Evolutionary conservation across 2,113 vertebrate genomes (phyloP).

Genomic region (Telmatochromis sp.): DNA sequence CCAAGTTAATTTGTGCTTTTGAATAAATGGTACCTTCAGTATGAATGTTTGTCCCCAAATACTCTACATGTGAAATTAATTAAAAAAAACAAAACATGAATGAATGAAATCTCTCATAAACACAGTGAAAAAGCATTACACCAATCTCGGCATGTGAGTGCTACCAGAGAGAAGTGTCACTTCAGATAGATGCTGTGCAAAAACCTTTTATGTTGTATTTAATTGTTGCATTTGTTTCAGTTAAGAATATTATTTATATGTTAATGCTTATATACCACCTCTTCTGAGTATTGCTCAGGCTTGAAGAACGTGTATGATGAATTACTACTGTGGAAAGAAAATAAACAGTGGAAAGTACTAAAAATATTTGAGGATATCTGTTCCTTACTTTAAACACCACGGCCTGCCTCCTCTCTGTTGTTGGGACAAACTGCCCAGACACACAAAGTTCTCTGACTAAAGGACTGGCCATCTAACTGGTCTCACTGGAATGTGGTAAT

Average conservation of each 20-base stretch:
- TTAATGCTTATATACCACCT: neutral
- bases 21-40: neutral
- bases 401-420: neutral
- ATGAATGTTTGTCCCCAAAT: neutral
- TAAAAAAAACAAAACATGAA: neutral
- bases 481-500: conserved; percentile 14
- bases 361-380: neutral
- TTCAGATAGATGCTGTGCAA: neutral
- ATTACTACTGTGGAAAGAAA: conserved; percentile 7
- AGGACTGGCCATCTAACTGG: conserved; percentile 9
- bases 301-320: neutral
- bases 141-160: neutral
- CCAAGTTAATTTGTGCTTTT: neutral
- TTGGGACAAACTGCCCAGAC: neutral
- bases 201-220: neutral
- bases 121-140: neutral
- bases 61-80: neutral
- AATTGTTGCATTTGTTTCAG: neutral
- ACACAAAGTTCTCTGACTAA: neutral
- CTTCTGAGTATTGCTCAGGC: neutral
- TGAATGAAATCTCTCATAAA: neutral
- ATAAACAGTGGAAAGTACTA: conserved; percentile 24
- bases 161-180: neutral
- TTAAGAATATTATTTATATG: neutral
- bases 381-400: neutral